Evolutionary conservation across 2,797 vertebrate species (phyloP), one percentile per base, ranked within the genome.

Genomic region (Takifugu rubripes): DNA sequence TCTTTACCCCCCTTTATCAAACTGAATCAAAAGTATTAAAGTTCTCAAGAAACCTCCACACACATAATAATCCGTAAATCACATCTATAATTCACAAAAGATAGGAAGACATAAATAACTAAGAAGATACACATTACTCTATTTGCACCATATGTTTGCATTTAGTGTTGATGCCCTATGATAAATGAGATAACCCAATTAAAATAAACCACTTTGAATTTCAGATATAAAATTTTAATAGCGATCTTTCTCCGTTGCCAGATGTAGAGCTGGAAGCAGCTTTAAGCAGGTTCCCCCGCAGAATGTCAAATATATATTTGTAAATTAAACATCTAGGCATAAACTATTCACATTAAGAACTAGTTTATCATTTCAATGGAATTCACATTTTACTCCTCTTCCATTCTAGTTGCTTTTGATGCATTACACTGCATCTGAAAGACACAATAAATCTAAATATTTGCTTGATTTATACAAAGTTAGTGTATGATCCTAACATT

Each of bases 311-410:
- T 84, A 75, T 75, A 79, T 80, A 66, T 73, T 57, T 6, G 71
- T 85, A 78, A 87, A 86, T 87, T 82, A 84, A 87, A 84, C 71
- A 89, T 84, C 59, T 54, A 5, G 26, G 33, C 46, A 79, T 85
- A 0, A 88, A 89, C 89, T 89, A 84, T 83, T 87, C 52, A 86
- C 54, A 1, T 56, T 11, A 42, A 79, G 66, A 84, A 84, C 77
- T 75, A 77, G 66, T 85, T 86, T 55, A 66, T 1, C 70, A 25
- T 36, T 74, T 74, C 74, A 60, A 74, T 81, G 73, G 70, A 59
- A 81, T 70, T 68, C 44, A 66, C 64, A 62, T 61, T 67, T 81
- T 53, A 55, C 6, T 54, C 53, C 17, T 52, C 17, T 49, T 48
- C 56, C 0, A 1, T 42, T 53, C 25, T n/a, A 36, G 12, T 57